Evolutionary conservation across 2,797 vertebrate species (phyloP), one percentile per base, ranked within the genome.

Genomic region (Pseudochirops cupreus): DNA sequence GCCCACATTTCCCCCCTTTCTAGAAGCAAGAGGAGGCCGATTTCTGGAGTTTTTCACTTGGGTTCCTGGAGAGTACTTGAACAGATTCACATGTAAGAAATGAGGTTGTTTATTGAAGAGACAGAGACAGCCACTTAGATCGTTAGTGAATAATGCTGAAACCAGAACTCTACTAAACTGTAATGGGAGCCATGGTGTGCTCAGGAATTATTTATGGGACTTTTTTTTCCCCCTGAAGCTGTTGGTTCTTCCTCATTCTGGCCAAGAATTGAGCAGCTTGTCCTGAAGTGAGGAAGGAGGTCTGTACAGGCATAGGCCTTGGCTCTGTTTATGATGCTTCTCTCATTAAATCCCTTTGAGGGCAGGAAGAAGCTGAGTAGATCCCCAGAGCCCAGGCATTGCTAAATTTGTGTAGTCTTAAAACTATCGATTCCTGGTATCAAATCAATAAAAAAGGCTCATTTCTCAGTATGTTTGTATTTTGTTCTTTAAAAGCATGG

Each of bases 251-350:
- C 94, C 97, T 94, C 95, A 28, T 90, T 97, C 96, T 93, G 96
- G 95, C 94, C 96, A 97, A 98, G 98, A 98, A 97, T 98, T 98
- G 98, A 98, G 98, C 98, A 98, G 95, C 98, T 98, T 97, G 94
- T 96, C 97, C 96, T 95, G 13, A 94, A 94, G 91, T 94, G 92
- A 96, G 95, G 96, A 96, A 95, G 94, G 62, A 96, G 91, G 92
- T 91, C n/a, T 91, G 5, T n/a, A 91, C 3, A 95, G 39, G 16
- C 18, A 46, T 6, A 82, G 31, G 55, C 96, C 97, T 97, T 96
- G 96, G 90, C 97, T 98, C 98, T 98, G 91, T 97, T 96, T 55
- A 98, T 98, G 98, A 98, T 4, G 97, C 93, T 96, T 97, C 95
- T 98, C 95, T 95, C 62, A 95, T 18, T 95, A 98, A 98, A 98